phyloP scores from a whole-genome alignment of 2,797 vertebrate species.

The Trichosurus vulpecula region DNA sequence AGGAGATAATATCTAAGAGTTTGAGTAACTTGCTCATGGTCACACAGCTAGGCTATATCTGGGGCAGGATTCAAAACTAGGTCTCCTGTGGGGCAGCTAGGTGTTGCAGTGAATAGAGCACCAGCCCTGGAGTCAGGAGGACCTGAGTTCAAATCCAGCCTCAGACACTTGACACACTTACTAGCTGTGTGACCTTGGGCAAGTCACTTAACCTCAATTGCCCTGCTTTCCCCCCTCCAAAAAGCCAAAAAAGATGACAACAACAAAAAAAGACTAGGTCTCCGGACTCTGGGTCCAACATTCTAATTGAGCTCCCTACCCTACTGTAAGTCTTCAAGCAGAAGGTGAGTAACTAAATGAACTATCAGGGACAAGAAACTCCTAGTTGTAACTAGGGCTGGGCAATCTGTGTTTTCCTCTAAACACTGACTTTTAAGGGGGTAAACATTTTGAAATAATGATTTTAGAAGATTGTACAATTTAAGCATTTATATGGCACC shows the following conservation, averaged over 20 bases:
- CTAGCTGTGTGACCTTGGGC: too few relatives aligned
- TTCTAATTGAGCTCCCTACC: neutral
- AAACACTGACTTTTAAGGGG: neutral
- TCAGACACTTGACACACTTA: too few relatives aligned
- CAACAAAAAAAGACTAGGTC: neutral
- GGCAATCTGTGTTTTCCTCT: neutral
- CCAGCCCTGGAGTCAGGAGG: too few relatives aligned
- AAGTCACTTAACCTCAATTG: too few relatives aligned
- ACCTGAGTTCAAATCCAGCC: too few relatives aligned
- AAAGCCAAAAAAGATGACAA: too few relatives aligned
- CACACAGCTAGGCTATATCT: neutral
- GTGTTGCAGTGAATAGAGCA: too few relatives aligned
- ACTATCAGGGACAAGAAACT: neutral
- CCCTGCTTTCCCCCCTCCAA: too few relatives aligned
- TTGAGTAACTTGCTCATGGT: neutral
- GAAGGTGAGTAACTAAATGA: neutral
- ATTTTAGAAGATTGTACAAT: neutral
- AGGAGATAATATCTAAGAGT: neutral
- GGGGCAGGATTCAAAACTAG: neutral
- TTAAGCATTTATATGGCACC: neutral
- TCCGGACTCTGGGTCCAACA: neutral
- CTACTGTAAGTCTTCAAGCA: neutral
- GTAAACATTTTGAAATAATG: neutral
- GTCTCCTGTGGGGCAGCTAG: too few relatives aligned
- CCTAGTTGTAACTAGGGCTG: neutral